These are phyloP conservation scores for Teleogryllus oceanicus DNA, from an alignment of 2,888 invertebrate genomes.

Conservation along the genomic window DNA sequence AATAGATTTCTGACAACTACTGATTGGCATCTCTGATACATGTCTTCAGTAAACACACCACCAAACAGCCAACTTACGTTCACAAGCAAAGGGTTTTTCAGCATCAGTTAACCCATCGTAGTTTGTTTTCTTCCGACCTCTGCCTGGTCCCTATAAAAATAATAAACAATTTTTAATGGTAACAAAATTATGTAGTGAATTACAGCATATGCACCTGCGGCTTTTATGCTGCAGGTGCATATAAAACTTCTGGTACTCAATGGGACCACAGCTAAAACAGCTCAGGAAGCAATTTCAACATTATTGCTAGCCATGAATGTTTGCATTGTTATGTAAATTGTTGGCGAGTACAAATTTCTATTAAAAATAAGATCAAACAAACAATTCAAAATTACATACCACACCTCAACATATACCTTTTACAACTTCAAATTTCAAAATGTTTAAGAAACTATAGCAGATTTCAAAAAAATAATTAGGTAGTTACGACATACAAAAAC, in stretches of 20 bases:
- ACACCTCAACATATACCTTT: no score
- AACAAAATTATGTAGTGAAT: not conserved
- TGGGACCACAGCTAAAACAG: no score
- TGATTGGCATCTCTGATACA: not conserved
- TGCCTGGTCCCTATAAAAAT: constrained; percentile 47
- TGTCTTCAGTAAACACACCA: not conserved
- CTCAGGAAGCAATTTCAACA: not conserved
- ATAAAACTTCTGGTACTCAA: no score
- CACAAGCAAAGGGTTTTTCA: constrained; percentile 87
- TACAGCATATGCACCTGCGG: constrained; percentile 29
- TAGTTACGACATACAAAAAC: constrained; percentile 22
- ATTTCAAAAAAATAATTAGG: not conserved
- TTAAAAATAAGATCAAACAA: not conserved
- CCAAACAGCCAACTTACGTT: constrained; percentile 69
- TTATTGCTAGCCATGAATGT: not conserved
- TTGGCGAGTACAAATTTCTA: not conserved
- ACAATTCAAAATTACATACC: not conserved
- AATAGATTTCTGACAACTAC: not conserved
- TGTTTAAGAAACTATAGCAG: no score
- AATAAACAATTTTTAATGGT: constrained; percentile 25
- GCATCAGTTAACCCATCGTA: constrained; percentile 70
- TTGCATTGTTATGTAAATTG: not conserved
- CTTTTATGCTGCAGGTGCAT: no score
- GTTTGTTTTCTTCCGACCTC: constrained; percentile 55
- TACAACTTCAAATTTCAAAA: no score